A percentile compares a stretch with the other conserved stretches of the same genome.
Conservation (phyloP, 2,797 vertebrate genomes). For the Onychomys torridus region DNA sequence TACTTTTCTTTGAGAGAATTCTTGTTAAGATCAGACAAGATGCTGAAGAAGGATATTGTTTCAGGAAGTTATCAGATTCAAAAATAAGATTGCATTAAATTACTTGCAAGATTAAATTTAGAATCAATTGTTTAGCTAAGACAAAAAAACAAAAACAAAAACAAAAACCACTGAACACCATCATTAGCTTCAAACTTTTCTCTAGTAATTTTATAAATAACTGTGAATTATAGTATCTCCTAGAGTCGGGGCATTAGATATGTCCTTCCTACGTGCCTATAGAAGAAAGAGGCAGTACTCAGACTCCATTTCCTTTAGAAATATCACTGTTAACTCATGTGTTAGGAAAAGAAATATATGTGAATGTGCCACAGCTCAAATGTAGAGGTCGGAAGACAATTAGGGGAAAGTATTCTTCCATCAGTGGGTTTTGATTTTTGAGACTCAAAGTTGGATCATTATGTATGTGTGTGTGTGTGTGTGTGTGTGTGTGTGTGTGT, state of each 20-base stretch:
- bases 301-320: constrained; percentile 1
- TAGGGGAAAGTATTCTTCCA: background rate
- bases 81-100: background rate
- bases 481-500: too few relatives aligned
- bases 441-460: background rate
- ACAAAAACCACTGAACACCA: background rate
- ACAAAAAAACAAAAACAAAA: too few relatives aligned
- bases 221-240: background rate
- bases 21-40: background rate
- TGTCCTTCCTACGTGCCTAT: background rate
- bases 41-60: background rate
- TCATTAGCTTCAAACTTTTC: background rate
- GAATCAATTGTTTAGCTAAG: background rate
- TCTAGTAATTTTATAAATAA: background rate
- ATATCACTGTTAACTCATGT: background rate
- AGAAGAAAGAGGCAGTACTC: background rate
- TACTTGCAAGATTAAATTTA: background rate
- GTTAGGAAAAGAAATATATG: background rate
- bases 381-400: background rate
- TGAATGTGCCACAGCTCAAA: background rate
- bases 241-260: background rate
- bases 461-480: too few relatives aligned
- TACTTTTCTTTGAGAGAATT: background rate
- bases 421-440: background rate
- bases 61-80: background rate